Evolutionary conservation across 2,113 vertebrate species (phyloP), one percentile per base, ranked within the genome.

Genomic region (Montifringilla adamsi): DNA sequence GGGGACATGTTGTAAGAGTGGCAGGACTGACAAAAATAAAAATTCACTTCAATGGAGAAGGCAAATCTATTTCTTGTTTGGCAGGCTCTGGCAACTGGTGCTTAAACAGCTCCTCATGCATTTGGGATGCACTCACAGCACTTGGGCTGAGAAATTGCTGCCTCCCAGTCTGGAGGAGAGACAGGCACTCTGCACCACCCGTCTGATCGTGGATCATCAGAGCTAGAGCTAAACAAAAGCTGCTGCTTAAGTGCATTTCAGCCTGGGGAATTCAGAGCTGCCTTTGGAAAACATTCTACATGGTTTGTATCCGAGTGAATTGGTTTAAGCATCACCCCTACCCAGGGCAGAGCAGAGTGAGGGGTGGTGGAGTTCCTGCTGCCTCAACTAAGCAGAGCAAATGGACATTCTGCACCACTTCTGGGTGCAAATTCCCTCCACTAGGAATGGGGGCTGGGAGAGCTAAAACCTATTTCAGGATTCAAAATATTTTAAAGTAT

Each of bases 21-120:
- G 18, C 64, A 56, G 92, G 87, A 87, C 4, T 69, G 94, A 95
- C 88, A 93, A 83, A 96, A 89, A 81, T 94, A 94, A 90, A 69
- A 85, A 89, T 84, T 79, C 90, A 72, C 78, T 96, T 69, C 76
- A 84, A 74, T 68, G 84, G 60, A 41, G 37, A 87, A 94, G 52
- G 63, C 68, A 88, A 83, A 94, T 94, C 73, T 13, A 30, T 60
- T 67, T 73, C 83, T 84, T 68, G 78, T 88, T 87, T 84, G 91
- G 74, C 92, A 70, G 80, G 43, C 78, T 56, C 76, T 86, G 89
- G 93, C 89, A 84, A 81, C 41, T 5, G 66, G 79, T 41, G 23
- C 70, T 82, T 74, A 39, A 95, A 87, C 56, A 90, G 93, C 93
- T 93, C 68, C 83, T 90, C 75, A 20, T 70, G 91, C 74, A 69